Conservation (phyloP, 2,113 vertebrate genomes). For the Vanacampus margaritifer region DNA sequence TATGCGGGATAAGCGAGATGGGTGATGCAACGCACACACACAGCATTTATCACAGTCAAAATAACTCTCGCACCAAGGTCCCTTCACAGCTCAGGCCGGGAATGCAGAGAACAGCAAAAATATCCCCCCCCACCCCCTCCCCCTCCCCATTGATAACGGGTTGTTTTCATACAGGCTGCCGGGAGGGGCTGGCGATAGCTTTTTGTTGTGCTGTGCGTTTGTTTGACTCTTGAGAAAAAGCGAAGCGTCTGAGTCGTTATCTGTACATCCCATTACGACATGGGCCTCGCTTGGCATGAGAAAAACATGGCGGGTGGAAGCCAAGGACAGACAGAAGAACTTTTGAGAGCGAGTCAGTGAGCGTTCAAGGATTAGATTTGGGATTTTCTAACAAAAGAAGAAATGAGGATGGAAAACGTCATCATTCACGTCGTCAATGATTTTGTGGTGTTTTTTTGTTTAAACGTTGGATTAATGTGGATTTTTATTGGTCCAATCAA, state of each 20-base stretch:
- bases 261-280: constrained; percentile 66
- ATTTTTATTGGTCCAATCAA: background rate
- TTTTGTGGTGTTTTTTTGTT: too few species aligned
- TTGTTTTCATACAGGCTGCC: constrained; percentile 60
- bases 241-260: constrained; percentile 56
- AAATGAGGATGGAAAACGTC: too few species aligned
- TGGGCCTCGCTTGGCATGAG: constrained; percentile 48
- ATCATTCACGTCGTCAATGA: too few species aligned
- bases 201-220: constrained; percentile 62
- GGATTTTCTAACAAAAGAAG: background rate
- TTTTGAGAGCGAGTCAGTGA: constrained; percentile 20
- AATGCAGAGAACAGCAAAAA: constrained; percentile 55
- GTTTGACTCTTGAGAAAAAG: constrained; percentile 61
- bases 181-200: constrained; percentile 39
- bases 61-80: constrained; percentile 54
- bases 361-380: background rate
- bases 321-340: constrained; percentile 24
- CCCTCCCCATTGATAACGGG: constrained; percentile 44
- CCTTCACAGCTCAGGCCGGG: constrained; percentile 32
- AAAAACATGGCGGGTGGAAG: constrained; percentile 40
- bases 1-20: constrained; percentile 15
- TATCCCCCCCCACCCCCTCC: constrained; percentile 20
- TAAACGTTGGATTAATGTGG: too few species aligned
- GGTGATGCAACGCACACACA: constrained; percentile 33
- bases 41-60: constrained; percentile 62